Evolutionary conservation across 2,888 invertebrate species (phyloP), one percentile per base, ranked within the genome.

Genomic region (Tuta absoluta): DNA sequence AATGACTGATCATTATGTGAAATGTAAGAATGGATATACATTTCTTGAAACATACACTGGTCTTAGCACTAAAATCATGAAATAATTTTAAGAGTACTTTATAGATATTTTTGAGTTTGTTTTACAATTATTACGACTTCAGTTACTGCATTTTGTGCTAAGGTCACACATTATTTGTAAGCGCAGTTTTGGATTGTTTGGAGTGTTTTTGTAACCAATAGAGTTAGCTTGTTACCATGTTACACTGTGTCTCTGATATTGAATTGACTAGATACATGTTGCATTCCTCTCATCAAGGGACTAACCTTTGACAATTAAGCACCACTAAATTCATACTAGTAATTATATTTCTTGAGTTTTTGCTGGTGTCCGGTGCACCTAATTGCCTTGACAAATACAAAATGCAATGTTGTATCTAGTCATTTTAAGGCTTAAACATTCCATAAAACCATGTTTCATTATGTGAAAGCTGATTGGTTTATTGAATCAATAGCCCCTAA

Each of bases 351-450:
- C 37, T 38, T 10, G 38, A 38, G 4, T 5, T 17, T 14, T n/a
- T 58, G 12, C 38, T 56, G 58, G 21, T 58, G 33, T 12, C 56
- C 21, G 49, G 41, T 21, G 38, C 61, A 59, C 57, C 64, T 62
- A 57, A 58, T 23, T 63, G 66, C 65, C 63, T 65, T 67, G 65
- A 67, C 67, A 37, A n/a, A 69, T 71, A 67, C 65, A 67, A 53
- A 63, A 70, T 75, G 72, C 79, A 82, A 79, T 82, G 75, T 71
- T 78, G 79, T 85, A 81, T 84, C 81, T 84, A 84, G 85, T 84
- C 84, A 81, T 78, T 79, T 79, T 76, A 84, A 85, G 84, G 88
- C 88, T 89, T 86, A 85, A 89, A 91, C 90, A 91, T 91, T 91
- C 90, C 90, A 91, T 85, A 81, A 86, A 82, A 84, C 84, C 65